phyloP scores from a whole-genome alignment of 2,888 invertebrate genomes.

The Harpalus rufipes region DNA sequence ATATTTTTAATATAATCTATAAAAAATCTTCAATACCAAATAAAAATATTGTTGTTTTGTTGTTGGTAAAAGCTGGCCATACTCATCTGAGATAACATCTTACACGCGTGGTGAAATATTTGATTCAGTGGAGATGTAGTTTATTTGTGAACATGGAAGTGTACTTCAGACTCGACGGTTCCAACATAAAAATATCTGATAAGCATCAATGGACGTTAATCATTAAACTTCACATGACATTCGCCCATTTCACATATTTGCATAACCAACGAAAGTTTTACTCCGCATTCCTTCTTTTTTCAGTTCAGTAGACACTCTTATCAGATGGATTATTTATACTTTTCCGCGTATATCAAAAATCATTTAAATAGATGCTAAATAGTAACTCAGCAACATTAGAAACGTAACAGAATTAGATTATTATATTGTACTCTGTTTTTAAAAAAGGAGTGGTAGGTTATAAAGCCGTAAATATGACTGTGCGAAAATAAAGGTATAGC shows the following conservation, averaged over 20 bases:
- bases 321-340: not conserved
- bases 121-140: slow-evolving; percentile 23
- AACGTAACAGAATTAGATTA: too few species aligned
- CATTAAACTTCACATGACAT: slow-evolving; percentile 35
- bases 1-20: too few species aligned
- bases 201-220: slow-evolving; percentile 41
- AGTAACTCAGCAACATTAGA: too few species aligned
- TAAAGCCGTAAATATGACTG: too few species aligned
- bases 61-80: not conserved
- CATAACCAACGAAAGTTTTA: slow-evolving; percentile 2
- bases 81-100: not conserved
- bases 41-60: not conserved
- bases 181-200: slow-evolving; percentile 37
- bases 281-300: not conserved
- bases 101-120: slow-evolving; percentile 39
- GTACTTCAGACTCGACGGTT: slow-evolving; percentile 27
- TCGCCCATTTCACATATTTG: slow-evolving; percentile 46
- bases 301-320: not conserved
- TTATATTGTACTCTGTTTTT: too few species aligned
- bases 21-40: too few species aligned
- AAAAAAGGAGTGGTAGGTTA: too few species aligned
- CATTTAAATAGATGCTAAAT: too few species aligned
- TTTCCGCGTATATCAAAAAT: not conserved
- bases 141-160: slow-evolving; percentile 47
- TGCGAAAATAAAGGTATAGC: too few species aligned